Conservation (phyloP, 2,888 invertebrate species). For the Hoplodrina ambigua region DNA sequence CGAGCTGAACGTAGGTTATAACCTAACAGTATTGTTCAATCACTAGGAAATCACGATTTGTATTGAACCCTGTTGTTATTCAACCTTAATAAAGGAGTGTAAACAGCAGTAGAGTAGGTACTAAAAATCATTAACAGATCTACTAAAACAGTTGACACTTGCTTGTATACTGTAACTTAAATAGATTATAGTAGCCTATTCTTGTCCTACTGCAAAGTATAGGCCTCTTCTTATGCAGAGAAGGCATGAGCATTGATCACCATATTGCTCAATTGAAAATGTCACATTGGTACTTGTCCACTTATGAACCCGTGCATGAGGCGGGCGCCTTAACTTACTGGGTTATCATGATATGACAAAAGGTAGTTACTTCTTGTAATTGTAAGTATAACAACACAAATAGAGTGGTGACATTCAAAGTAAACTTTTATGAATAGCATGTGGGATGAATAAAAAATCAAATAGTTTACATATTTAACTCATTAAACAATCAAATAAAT, state of each 20-base stretch:
- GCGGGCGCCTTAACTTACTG: too few relatives aligned
- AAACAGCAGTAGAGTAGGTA: slow-evolving; percentile 3
- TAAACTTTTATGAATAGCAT: slow-evolving; percentile 16
- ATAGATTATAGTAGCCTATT: too few relatives aligned
- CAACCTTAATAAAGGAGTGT: slow-evolving; percentile 20
- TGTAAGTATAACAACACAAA: not conserved
- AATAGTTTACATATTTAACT: slow-evolving; percentile 43
- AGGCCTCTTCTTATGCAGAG: too few relatives aligned
- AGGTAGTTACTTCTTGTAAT: not conserved
- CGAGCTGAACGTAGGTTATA: slow-evolving; percentile 30
- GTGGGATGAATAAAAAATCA: slow-evolving; percentile 32
- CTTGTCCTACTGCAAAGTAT: too few relatives aligned
- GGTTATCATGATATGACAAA: too few relatives aligned
- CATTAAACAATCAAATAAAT: slow-evolving; percentile 70
- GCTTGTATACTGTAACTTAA: not conserved
- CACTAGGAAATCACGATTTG: slow-evolving; percentile 60
- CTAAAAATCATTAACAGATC: not conserved
- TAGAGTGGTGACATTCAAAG: slow-evolving; percentile 7
- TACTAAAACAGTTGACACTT: not conserved
- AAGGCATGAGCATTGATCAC: too few relatives aligned
- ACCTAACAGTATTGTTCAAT: slow-evolving; percentile 48
- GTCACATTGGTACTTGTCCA: too few relatives aligned
- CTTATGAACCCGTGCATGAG: too few relatives aligned
- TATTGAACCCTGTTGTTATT: slow-evolving; percentile 34
- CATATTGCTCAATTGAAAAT: too few relatives aligned